Conservation (phyloP, 2,113 vertebrate species). For the Cyphomyrus plagiostoma region DNA sequence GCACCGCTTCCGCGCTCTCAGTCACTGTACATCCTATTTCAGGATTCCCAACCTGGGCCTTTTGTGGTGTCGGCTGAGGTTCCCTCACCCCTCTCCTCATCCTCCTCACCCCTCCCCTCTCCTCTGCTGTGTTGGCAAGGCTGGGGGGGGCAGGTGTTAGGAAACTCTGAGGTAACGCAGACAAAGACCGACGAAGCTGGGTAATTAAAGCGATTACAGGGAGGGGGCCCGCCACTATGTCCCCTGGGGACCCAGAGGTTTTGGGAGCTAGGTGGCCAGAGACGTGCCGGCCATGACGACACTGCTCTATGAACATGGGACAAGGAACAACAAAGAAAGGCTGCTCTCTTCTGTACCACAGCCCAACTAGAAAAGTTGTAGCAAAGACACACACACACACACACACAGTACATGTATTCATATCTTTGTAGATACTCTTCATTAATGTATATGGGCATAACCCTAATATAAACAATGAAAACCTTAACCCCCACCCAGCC, state of each 20-base stretch:
- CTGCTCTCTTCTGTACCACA: not conserved
- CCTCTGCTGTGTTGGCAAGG: not conserved
- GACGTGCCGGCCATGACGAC: not conserved
- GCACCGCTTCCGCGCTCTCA: conserved; percentile 2
- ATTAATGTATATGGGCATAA: not conserved
- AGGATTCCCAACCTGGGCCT: conserved; percentile 22
- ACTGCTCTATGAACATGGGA: not conserved
- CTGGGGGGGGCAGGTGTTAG: not conserved
- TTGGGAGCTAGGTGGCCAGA: conserved; percentile 1
- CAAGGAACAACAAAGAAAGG: not conserved
- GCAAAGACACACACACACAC: not conserved
- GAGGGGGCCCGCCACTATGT: not conserved
- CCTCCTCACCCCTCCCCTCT: not conserved
- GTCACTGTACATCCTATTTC: conserved; percentile 29
- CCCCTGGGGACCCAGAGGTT: not conserved
- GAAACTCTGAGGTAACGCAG: not conserved
- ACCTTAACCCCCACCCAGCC: not conserved
- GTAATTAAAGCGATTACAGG: conserved; percentile 23
- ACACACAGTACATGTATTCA: not conserved
- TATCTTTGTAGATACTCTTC: not conserved
- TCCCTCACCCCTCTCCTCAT: not conserved
- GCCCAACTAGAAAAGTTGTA: not conserved
- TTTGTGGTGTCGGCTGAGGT: conserved; percentile 28
- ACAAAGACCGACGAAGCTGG: not conserved
- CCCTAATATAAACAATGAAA: conserved; percentile 4